Evolutionary conservation across 2,888 invertebrate genomes (phyloP).

Genomic region (Dione juno): DNA sequence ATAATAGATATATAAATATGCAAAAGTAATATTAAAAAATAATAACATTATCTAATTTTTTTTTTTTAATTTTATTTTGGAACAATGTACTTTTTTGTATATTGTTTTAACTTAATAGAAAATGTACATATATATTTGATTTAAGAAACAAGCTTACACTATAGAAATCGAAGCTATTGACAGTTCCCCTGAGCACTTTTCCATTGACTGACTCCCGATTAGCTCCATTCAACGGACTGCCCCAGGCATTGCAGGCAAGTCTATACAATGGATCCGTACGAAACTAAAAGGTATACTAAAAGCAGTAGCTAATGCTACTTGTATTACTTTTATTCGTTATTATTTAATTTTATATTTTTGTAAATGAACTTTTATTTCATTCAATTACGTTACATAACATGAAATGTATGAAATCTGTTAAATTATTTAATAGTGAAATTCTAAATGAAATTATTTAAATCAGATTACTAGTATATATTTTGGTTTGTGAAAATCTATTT

Average conservation of each 20-base stretch:
- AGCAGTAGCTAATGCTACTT: slow-evolving; percentile 16
- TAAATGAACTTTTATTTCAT: no score
- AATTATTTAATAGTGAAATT: no score
- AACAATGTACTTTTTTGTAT: background rate
- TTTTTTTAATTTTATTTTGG: background rate
- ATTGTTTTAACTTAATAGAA: background rate
- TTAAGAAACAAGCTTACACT: slow-evolving; percentile 25
- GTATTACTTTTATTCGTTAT: background rate
- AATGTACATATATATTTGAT: slow-evolving; percentile 18
- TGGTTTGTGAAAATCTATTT: no score
- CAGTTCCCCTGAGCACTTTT: slow-evolving; percentile 40
- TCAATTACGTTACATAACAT: no score
- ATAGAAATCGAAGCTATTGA: slow-evolving; percentile 36
- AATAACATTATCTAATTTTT: no score
- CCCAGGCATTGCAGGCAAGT: slow-evolving; percentile 45
- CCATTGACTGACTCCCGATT: slow-evolving; percentile 50
- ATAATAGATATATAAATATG: no score
- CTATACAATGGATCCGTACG: slow-evolving; percentile 34
- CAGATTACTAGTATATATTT: no score
- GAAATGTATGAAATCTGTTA: no score
- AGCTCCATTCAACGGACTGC: slow-evolving; percentile 50
- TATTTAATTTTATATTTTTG: slow-evolving; percentile 7
- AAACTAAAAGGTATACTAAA: slow-evolving; percentile 26
- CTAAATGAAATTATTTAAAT: no score
- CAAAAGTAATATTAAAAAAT: no score